A percentile compares a stretch with the other conserved stretches of the same genome.
Conservation (phyloP, 2,888 invertebrate species). For the Drosophila meridionalis region DNA sequence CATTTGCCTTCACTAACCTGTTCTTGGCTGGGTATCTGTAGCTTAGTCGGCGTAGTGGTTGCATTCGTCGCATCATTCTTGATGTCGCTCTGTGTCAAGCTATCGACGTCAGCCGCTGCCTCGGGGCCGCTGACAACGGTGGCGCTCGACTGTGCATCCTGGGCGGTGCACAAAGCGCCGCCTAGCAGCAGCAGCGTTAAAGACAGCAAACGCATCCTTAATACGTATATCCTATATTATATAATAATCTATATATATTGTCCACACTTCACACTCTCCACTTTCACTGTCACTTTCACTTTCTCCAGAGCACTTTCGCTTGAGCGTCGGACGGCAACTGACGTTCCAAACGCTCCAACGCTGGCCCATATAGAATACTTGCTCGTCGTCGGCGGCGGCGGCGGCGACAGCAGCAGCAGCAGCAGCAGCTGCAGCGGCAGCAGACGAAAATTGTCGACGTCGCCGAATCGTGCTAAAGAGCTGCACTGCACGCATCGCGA, state of each 20-base stretch:
- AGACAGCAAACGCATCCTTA: conserved; percentile 54
- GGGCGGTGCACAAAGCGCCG: conserved; percentile 25
- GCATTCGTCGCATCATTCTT: conserved; percentile 3
- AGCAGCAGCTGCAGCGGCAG: conserved; percentile 14
- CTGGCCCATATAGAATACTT: conserved; percentile 78
- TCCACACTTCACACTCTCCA: conserved; percentile 12
- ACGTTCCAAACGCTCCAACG: conserved; percentile 46
- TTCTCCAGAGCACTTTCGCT: conserved; percentile 18
- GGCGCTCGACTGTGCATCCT: conserved; percentile 22
- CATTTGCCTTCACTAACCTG: conserved; percentile 30
- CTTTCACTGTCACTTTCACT: conserved; percentile 6
- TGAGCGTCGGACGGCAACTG: conserved; percentile 65
- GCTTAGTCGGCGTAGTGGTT: neutral
- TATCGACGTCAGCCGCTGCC: conserved; percentile 17
- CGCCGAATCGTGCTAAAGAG: conserved; percentile 53
- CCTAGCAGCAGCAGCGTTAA: conserved; percentile 49
- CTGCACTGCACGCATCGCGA: conserved; percentile 48
- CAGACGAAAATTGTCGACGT: conserved; percentile 32
- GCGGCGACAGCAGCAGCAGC: conserved; percentile 14
- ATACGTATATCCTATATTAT: conserved; percentile 1
- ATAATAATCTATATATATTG: neutral
- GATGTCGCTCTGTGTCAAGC: conserved; percentile 4
- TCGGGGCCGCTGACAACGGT: conserved; percentile 21
- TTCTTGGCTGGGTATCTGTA: conserved; percentile 30
- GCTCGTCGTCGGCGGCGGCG: conserved; percentile 11